Evolutionary conservation across 2,113 vertebrate genomes (phyloP), one percentile per base, ranked within the genome.

Genomic region (Petromus typicus): DNA sequence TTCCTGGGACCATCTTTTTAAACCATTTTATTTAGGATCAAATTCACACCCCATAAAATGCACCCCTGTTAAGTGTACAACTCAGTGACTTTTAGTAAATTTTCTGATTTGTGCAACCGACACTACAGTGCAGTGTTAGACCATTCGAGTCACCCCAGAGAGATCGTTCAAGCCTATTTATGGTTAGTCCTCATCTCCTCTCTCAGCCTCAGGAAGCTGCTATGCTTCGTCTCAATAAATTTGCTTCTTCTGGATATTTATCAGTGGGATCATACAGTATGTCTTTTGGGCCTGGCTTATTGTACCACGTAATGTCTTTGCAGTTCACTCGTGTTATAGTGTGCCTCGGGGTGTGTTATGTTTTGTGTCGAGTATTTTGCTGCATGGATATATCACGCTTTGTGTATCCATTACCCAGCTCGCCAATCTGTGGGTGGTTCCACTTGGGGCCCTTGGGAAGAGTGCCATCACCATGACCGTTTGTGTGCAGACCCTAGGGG

Each of bases 351-450:
- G 17, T 51, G 69, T 64, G 0, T 23, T 56, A 10, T 14, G 57
- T 56, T n/a, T 63, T 2, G 30, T 56, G 37, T 9, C 27, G 7
- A 2, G 7, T 45, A 18, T 12, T 34, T 43, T 9, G 1, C 2
- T 6, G 17, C 45, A 9, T 51, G 34, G 20, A 7, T 2, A 0
- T 3, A 25, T 30, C n/a, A 2, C 67, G 1, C 51, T 61, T 7
- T 59, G 51, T 32, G 54, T 13, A 2, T 2, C 0, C 1, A 2
- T 5, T 57, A 16, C 5, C 56, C n/a, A 3, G 3, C 2, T 0
- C 1, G 2, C 4, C 27, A 17, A 56, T 51, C 2, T 6, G 5
- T 57, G 64, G 6, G 9, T 3, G 13, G 71, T 27, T 32, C 10
- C 7, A 0, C 6, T 30, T 27, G 13, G 8, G 2, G 17, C 57